Percentiles rank a stretch among this genome's conserved stretches.
These are phyloP conservation scores for Drosophila varians DNA, from an alignment of 1,140 invertebrate genomes.

Conservation along the genomic window DNA sequence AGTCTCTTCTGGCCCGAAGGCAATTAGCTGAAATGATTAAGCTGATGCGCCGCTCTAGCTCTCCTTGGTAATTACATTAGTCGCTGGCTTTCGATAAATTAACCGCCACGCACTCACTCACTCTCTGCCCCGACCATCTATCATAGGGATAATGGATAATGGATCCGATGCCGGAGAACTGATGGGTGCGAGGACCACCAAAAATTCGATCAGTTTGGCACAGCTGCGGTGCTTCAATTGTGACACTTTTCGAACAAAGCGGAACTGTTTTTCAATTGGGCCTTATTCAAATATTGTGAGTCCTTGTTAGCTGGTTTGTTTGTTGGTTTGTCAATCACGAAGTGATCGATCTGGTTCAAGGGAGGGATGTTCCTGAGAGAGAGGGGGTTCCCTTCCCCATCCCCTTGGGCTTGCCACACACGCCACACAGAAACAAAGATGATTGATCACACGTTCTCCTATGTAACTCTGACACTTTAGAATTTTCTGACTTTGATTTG, in stretches of 20 bases:
- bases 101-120: conserved; percentile 70
- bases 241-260: conserved; percentile 53
- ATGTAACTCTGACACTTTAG: conserved; percentile 15
- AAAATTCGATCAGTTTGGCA: conserved; percentile 45
- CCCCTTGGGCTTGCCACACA: conserved; percentile 24
- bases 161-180: not conserved
- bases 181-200: conserved; percentile 23
- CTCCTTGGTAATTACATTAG: conserved; percentile 76
- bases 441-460: conserved; percentile 44
- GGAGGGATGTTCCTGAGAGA: not conserved
- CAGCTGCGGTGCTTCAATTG: conserved; percentile 59
- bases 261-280: conserved; percentile 39
- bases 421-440: conserved; percentile 37
- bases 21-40: conserved; percentile 83
- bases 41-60: conserved; percentile 57
- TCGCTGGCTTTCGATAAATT: conserved; percentile 65
- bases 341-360: conserved; percentile 49
- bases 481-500: conserved; percentile 21
- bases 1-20: conserved; percentile 45
- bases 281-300: conserved; percentile 55
- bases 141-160: conserved; percentile 52
- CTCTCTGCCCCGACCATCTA: conserved; percentile 73
- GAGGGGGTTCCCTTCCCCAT: not conserved
- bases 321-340: conserved; percentile 48
- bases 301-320: conserved; percentile 50